Evolutionary conservation across 2,888 invertebrate genomes (phyloP), one percentile per base, ranked within the genome.

Genomic region (Microplitis deprimator): DNA sequence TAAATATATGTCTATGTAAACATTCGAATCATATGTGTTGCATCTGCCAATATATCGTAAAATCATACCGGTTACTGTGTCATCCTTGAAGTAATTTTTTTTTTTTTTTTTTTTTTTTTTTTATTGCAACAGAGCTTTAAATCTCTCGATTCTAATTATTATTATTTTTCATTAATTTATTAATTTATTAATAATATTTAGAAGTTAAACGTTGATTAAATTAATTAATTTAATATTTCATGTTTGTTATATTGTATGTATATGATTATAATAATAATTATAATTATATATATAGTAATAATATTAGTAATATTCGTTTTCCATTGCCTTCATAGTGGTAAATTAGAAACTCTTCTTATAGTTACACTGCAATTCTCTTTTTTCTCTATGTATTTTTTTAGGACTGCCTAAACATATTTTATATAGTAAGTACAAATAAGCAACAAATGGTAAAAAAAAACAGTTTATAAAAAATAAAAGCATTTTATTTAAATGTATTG

Each of bases 371-470:
- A 83, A 83, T 80, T 84, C 75, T 82, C 73, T 80, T 50, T 50
- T 50, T 80, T 82, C 82, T 85, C 83, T 84, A 79, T 86, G 79
- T 86, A 84, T 84, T 88, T 84, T 87, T 88, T 84, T 88, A 89
- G 88, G 88, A 83, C 87, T 86, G 81, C 87, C 88, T 87, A 89
- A 88, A 85, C 86, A 88, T 86, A 88, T 87, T 86, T 85, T 87
- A 83, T 87, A 88, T 85, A 88, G 88, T 88, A 87, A 88, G 88
- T 88, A 89, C 80, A 75, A 73, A 67, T 76, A 81, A 84, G 50
- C 62, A 70, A 75, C 67, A 68, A 77, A 76, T 59, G 61, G n/a
- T 38, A 39, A 40, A 7, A 8, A 59, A 64, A 68, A 64, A 73
- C n/a, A 38, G 38, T n/a, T 20, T 62, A 20, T 40, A 64, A 20